Conservation (phyloP, 2,888 invertebrate genomes). For the Neoascia interrupta region DNA sequence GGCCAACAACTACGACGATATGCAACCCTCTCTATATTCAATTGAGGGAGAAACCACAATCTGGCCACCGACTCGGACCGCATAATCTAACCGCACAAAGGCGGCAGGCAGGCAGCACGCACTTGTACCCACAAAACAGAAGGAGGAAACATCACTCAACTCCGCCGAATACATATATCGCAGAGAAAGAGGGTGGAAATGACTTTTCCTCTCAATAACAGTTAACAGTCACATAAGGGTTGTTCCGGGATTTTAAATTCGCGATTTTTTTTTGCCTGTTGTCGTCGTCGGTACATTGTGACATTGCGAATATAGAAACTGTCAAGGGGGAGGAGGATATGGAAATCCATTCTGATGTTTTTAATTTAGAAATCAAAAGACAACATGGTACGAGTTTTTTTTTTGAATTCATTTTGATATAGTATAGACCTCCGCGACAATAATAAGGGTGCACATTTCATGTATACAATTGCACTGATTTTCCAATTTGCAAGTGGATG, state of each 20-base stretch:
- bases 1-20: conserved; percentile 1
- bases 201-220: conserved; percentile 49
- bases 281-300: conserved; percentile 1
- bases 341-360: conserved; percentile 35
- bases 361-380: conserved; percentile 63
- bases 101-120: conserved; percentile 50
- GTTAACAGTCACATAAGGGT: conserved; percentile 54
- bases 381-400: conserved; percentile 10
- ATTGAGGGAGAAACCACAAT: conserved; percentile 62
- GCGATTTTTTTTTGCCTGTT: conserved; percentile 18
- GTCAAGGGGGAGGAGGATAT: conserved; percentile 7
- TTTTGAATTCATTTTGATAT: too few species aligned
- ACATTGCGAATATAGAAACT: conserved; percentile 10
- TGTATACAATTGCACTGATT: conserved; percentile 42
- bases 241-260: conserved; percentile 27
- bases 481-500: conserved; percentile 42
- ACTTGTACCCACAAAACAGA: conserved; percentile 63
- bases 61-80: conserved; percentile 63
- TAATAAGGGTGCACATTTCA: conserved; percentile 37
- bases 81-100: conserved; percentile 65
- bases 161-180: too few species aligned
- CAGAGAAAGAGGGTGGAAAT: conserved; percentile 49
- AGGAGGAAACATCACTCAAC: conserved; percentile 54
- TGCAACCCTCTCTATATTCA: conserved; percentile 29
- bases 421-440: too few species aligned